Conservation (phyloP, 1,140 invertebrate genomes). For the Papilio aristodemus region DNA sequence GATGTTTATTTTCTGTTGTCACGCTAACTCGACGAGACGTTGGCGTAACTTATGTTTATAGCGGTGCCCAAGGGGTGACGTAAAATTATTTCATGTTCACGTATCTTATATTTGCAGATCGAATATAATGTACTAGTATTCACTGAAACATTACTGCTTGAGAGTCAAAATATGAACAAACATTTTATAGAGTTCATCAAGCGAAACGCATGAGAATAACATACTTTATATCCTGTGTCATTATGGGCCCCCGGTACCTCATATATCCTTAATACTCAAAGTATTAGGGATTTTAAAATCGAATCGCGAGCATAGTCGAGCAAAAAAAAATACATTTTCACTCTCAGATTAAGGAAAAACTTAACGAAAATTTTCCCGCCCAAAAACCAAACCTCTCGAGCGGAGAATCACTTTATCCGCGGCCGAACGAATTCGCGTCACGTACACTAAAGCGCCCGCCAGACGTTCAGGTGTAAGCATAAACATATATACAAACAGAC, state of each 20-base stretch:
- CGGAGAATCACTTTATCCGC: conserved; percentile 22
- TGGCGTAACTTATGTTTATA: conserved; percentile 21
- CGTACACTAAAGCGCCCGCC: conserved; percentile 34
- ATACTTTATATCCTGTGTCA: too few relatives aligned
- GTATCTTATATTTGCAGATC: background rate
- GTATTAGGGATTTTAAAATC: too few relatives aligned
- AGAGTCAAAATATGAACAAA: too few relatives aligned
- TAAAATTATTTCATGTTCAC: conserved; percentile 20
- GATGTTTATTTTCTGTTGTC: conserved; percentile 21
- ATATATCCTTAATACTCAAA: too few relatives aligned
- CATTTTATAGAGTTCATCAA: too few relatives aligned
- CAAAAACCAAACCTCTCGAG: background rate
- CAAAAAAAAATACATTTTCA: too few relatives aligned
- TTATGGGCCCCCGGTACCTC: too few relatives aligned
- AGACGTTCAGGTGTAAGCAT: conserved; percentile 39
- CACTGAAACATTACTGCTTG: too few relatives aligned
- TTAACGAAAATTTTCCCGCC: background rate
- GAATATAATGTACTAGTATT: background rate
- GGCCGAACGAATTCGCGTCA: conserved; percentile 35
- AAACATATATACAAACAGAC: conserved; percentile 39
- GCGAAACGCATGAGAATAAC: too few relatives aligned
- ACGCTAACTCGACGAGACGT: conserved; percentile 15
- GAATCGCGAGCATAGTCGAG: too few relatives aligned
- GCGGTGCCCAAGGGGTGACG: too few relatives aligned
- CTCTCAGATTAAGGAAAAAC: background rate